Evolutionary conservation across 2,888 invertebrate species (phyloP).

Genomic region (Microdon myrmicae): DNA sequence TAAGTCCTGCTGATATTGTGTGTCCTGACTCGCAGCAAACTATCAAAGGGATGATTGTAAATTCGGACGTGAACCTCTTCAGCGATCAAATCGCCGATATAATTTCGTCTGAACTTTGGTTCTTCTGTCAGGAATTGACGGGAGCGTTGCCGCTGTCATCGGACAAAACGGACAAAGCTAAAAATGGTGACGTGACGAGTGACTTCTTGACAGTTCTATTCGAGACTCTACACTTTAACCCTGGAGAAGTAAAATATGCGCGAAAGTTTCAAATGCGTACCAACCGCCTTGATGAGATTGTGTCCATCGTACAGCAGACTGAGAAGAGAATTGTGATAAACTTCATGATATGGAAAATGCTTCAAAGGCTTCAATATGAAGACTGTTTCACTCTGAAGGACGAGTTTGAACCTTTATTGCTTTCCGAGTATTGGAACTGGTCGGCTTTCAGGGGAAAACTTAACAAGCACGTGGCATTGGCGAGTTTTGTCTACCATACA

Average conservation of each 20-base stretch:
- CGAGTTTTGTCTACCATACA: slow-evolving; percentile 60
- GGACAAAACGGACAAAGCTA: slow-evolving; percentile 10
- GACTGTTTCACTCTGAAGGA: slow-evolving; percentile 57
- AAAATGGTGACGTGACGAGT: slow-evolving; percentile 48
- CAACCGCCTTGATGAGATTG: slow-evolving; percentile 52
- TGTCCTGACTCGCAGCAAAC: slow-evolving; percentile 55
- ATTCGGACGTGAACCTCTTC: slow-evolving; percentile 46
- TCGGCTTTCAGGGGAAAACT: slow-evolving; percentile 54
- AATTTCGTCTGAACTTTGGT: slow-evolving; percentile 58
- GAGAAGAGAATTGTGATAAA: slow-evolving; percentile 60
- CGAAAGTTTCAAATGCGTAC: slow-evolving; percentile 57
- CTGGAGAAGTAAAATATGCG: slow-evolving; percentile 53
- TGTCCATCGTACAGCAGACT: slow-evolving; percentile 54
- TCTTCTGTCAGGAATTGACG: slow-evolving; percentile 56
- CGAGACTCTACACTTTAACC: slow-evolving; percentile 55
- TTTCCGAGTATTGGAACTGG: slow-evolving; percentile 63
- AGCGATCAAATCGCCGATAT: slow-evolving; percentile 58
- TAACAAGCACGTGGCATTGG: slow-evolving; percentile 59
- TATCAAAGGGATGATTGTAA: slow-evolving; percentile 50
- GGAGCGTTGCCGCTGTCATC: slow-evolving; percentile 29
- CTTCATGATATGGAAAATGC: slow-evolving; percentile 61
- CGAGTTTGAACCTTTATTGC: slow-evolving; percentile 60
- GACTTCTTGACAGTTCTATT: slow-evolving; percentile 58
- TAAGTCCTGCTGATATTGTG: slow-evolving; percentile 55
- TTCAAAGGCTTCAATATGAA: slow-evolving; percentile 54